Evolutionary conservation across 2,113 vertebrate genomes (phyloP).

Genomic region (Nerophis lumbriciformis): DNA sequence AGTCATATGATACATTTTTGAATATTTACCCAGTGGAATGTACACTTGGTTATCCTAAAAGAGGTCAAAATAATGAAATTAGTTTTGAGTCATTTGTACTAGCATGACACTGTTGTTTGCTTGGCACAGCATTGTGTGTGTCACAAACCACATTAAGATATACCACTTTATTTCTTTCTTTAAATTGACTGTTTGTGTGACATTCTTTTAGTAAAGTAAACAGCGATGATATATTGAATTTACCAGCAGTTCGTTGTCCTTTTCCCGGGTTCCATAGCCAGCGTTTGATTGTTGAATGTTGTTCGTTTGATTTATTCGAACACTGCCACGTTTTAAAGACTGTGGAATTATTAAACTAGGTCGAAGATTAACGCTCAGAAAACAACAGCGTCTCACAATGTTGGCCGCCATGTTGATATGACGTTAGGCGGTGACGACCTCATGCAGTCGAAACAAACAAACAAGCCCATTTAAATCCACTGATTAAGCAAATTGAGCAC

Average conservation of each 20-base stretch:
- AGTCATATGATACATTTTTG: background rate
- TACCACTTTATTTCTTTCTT: too few relatives aligned
- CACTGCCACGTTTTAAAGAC: background rate
- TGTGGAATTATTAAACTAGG: background rate
- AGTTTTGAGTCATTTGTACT: background rate
- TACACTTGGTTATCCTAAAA: conserved; percentile 39
- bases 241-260: conserved; percentile 44
- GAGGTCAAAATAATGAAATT: background rate
- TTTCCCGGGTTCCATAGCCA: conserved; percentile 12
- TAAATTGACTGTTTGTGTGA: too few relatives aligned
- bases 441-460: too few relatives aligned
- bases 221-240: conserved; percentile 2
- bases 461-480: too few relatives aligned
- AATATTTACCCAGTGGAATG: conserved; percentile 62
- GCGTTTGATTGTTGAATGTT: background rate
- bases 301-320: background rate
- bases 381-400: conserved; percentile 23
- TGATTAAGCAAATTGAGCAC: too few relatives aligned
- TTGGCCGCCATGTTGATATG: conserved; percentile 61
- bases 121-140: too few relatives aligned
- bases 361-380: conserved; percentile 9
- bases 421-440: conserved; percentile 3
- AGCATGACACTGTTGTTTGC: background rate
- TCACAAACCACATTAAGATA: too few relatives aligned
- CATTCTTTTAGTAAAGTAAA: background rate